Evolutionary conservation across 64 coral and sea anemone genomes (phyloP).

Genomic region (Stichodactyla mertensii): DNA sequence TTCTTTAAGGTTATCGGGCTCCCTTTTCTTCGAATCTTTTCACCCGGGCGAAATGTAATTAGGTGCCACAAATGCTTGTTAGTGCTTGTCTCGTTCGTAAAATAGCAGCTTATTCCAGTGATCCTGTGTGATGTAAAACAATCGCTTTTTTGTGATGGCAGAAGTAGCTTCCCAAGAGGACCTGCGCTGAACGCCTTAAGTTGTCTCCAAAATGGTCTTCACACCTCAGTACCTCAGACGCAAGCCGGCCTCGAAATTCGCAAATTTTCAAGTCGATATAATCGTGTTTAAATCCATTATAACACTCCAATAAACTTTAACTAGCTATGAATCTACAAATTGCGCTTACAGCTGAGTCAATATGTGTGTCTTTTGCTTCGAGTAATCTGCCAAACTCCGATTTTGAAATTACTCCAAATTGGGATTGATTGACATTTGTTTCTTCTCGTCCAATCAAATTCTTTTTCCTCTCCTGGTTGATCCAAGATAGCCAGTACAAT

Average conservation of each 20-base stretch:
- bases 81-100: too few relatives aligned
- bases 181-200: too few relatives aligned
- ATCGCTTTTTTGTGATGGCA: too few relatives aligned
- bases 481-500: too few relatives aligned
- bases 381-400: neutral
- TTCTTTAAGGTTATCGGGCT: too few relatives aligned
- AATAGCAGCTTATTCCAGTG: too few relatives aligned
- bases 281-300: neutral
- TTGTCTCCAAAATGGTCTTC: neutral
- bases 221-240: too few relatives aligned
- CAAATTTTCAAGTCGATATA: neutral
- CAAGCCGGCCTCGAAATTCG: neutral
- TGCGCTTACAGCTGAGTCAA: constrained; percentile 1
- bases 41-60: too few relatives aligned
- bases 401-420: neutral
- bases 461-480: neutral
- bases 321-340: neutral
- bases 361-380: neutral
- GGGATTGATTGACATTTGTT: neutral
- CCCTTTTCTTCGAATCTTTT: too few relatives aligned
- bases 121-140: too few relatives aligned
- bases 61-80: too few relatives aligned
- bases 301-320: neutral
- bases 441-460: neutral
- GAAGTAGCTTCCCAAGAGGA: too few relatives aligned